These are phyloP conservation scores for Petrosia ficiformis DNA, from an alignment of 37 sponge, comb jelly and placozoan species.

Conservation along the genomic window DNA sequence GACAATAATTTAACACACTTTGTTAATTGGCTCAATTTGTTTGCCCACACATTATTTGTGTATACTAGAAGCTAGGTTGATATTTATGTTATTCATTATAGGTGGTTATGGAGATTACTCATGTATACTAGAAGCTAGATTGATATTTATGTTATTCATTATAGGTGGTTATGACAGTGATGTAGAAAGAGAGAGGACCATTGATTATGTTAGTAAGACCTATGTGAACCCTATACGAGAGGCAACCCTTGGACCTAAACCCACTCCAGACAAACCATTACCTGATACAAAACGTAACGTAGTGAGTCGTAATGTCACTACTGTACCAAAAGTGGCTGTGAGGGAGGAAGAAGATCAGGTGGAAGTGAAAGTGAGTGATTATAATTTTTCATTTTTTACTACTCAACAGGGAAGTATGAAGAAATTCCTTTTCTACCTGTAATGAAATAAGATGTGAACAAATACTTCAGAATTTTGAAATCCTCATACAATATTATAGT, in stretches of 20 bases:
- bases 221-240: conserved; percentile 80
- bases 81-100: conserved; percentile 3
- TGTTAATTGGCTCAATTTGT: too few relatives aligned
- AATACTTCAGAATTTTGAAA: too few relatives aligned
- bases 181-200: conserved; percentile 88
- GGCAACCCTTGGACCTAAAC: conserved; percentile 36
- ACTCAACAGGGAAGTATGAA: too few relatives aligned
- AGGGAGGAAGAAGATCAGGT: neutral
- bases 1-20: too few relatives aligned
- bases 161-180: conserved; percentile 93
- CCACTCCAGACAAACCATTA: conserved; percentile 15
- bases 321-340: conserved; percentile 24
- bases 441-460: neutral
- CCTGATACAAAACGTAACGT: neutral
- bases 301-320: neutral
- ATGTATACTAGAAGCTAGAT: neutral
- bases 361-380: conserved; percentile 35
- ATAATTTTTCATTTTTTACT: neutral
- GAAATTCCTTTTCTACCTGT: neutral
- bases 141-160: neutral
- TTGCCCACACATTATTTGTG: neutral
- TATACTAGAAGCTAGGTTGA: neutral
- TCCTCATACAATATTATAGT: too few relatives aligned
- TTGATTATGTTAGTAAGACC: conserved; percentile 86
- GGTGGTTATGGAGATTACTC: conserved; percentile 90